Evolutionary conservation across 1,140 invertebrate genomes (phyloP).

Genomic region (Drosophila lacteicornis): DNA sequence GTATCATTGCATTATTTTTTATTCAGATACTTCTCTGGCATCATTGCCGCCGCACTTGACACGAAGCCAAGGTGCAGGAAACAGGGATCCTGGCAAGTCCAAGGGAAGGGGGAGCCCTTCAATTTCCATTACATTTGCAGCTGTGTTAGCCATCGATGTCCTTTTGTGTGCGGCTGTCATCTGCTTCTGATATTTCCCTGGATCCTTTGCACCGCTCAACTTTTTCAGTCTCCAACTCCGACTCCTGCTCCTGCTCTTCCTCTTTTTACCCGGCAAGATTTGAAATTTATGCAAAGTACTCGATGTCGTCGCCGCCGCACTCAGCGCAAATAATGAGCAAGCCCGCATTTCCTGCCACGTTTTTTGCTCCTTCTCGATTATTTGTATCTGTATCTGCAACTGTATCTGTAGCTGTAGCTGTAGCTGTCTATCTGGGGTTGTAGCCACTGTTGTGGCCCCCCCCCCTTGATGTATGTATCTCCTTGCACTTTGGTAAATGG

Average conservation of each 20-base stretch:
- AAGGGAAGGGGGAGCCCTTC: constrained; percentile 50
- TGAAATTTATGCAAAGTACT: constrained; percentile 83
- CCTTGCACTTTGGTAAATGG: constrained; percentile 76
- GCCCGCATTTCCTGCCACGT: constrained; percentile 83
- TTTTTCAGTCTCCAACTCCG: constrained; percentile 17
- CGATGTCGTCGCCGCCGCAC: constrained; percentile 73
- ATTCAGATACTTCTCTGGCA: constrained; percentile 55
- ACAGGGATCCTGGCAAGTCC: constrained; percentile 1
- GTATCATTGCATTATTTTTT: constrained; percentile 79
- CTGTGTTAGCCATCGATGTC: constrained; percentile 77
- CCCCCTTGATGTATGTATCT: constrained; percentile 74
- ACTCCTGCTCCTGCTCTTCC: constrained; percentile 4
- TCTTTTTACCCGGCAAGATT: constrained; percentile 61
- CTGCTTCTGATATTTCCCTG: constrained; percentile 54
- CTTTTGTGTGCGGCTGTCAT: constrained; percentile 78
- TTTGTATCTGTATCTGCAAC: constrained; percentile 58
- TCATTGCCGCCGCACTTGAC: constrained; percentile 64
- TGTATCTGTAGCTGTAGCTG: constrained; percentile 46
- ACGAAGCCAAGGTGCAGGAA: constrained; percentile 62
- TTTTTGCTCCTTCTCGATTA: constrained; percentile 53
- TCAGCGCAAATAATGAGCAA: constrained; percentile 82
- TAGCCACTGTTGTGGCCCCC: constrained; percentile 48
- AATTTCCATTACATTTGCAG: constrained; percentile 83
- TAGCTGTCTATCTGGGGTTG: constrained; percentile 37
- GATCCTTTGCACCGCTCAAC: constrained; percentile 26